A percentile compares a stretch with the other conserved stretches of the same genome.
phyloP scores from a whole-genome alignment of 2,888 invertebrate species.

The Drosophila leonis region DNA sequence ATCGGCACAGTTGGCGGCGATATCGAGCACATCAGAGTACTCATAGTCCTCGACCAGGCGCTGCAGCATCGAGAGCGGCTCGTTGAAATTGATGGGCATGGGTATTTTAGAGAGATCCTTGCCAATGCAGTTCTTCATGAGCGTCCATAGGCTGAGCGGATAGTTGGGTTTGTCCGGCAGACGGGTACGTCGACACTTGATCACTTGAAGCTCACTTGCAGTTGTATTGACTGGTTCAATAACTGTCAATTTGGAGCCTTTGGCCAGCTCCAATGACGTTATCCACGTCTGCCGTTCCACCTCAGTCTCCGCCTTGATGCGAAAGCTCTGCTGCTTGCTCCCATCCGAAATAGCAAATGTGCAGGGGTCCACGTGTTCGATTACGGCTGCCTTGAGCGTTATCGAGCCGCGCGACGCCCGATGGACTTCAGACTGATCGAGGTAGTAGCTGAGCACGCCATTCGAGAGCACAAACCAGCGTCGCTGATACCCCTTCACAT shows the following conservation, averaged over 20 bases:
- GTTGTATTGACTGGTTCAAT: constrained; percentile 89
- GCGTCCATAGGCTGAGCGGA: constrained; percentile 98
- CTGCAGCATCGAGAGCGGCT: constrained; percentile 99
- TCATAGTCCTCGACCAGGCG: constrained; percentile 98
- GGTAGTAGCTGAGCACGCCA: constrained; percentile 93
- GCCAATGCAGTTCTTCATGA: constrained; percentile 99
- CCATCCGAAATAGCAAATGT: constrained; percentile 98
- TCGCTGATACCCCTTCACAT: constrained; percentile 98
- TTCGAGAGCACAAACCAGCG: constrained; percentile 99
- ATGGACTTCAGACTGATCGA: constrained; percentile 98
- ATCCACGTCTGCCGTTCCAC: constrained; percentile 99
- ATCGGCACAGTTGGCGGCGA: constrained; percentile 93
- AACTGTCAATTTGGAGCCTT: constrained; percentile 87
- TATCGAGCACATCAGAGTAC: constrained; percentile 96
- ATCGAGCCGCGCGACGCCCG: constrained; percentile 99
- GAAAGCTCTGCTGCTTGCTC: constrained; percentile 98
- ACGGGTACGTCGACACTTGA: constrained; percentile 88
- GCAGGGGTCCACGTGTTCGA: constrained; percentile 96
- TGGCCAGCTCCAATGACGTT: constrained; percentile 97
- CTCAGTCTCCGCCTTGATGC: constrained; percentile 93
- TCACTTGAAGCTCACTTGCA: background rate
- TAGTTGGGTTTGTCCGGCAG: constrained; percentile 97
- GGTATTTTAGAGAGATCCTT: constrained; percentile 99
- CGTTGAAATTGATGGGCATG: constrained; percentile 99
- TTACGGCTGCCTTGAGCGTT: constrained; percentile 97